Percentiles rank a stretch among this genome's conserved stretches.
Evolutionary conservation across 2,888 invertebrate species (phyloP).

Genomic region (Hirtodrosophila duncani): DNA sequence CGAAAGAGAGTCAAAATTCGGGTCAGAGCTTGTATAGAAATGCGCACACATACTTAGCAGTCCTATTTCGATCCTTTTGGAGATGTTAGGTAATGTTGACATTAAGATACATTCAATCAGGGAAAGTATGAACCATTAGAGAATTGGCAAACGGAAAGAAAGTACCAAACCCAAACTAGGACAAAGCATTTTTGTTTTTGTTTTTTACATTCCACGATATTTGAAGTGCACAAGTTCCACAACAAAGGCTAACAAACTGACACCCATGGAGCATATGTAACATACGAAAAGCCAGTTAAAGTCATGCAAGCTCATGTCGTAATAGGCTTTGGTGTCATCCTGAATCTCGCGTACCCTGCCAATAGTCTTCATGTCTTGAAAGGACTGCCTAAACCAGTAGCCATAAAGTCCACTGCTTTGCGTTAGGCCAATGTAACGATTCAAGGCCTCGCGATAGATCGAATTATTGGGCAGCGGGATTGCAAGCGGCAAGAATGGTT

Average conservation of each 20-base stretch:
- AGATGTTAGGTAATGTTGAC: no score
- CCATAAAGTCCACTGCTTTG: constrained; percentile 34
- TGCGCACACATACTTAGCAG: no score
- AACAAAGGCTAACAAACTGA: constrained; percentile 1
- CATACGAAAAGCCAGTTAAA: constrained; percentile 26
- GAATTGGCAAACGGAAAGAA: no score
- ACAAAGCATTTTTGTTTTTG: no score
- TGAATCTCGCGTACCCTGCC: constrained; percentile 21
- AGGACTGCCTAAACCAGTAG: constrained; percentile 32
- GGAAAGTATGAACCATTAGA: no score
- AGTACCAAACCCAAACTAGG: no score
- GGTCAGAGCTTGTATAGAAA: no score
- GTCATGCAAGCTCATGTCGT: constrained; percentile 21
- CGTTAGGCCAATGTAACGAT: constrained; percentile 26
- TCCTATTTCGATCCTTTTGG: no score
- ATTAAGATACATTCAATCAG: no score
- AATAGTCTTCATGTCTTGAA: constrained; percentile 24
- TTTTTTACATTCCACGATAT: no score
- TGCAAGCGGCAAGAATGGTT: constrained; percentile 11
- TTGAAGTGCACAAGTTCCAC: neutral
- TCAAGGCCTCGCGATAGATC: constrained; percentile 34
- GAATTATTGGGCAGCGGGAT: constrained; percentile 43
- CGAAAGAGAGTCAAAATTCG: no score
- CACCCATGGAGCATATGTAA: constrained; percentile 1
- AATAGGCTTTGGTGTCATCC: neutral